A percentile compares a stretch with the other conserved stretches of the same genome.
These are phyloP conservation scores for Psephotus haematonotus DNA, from an alignment of 2,113 vertebrate genomes.

Conservation along the genomic window DNA sequence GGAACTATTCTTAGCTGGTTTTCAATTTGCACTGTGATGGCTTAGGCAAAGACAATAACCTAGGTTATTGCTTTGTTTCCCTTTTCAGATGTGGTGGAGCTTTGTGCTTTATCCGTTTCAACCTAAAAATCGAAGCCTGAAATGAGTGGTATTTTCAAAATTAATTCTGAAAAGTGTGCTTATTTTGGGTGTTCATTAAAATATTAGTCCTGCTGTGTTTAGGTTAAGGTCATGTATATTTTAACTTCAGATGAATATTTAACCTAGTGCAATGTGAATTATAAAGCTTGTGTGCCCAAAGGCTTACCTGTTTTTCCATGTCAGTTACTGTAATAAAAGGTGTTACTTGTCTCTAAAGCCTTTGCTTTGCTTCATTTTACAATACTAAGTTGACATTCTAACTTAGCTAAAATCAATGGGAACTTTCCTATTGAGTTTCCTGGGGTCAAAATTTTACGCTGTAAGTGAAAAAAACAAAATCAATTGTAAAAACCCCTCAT, in stretches of 20 bases:
- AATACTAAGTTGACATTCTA: not conserved
- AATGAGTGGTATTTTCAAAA: not conserved
- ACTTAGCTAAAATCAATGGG: not conserved
- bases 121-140: not conserved
- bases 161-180: not conserved
- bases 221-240: not conserved
- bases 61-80: not conserved
- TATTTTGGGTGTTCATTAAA: not conserved
- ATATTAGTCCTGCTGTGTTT: not conserved
- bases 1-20: not conserved
- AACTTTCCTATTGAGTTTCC: not conserved
- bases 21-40: not conserved
- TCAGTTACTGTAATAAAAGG: not conserved
- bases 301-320: not conserved
- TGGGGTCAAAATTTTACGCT: not conserved
- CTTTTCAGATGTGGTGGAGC: not conserved
- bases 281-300: not conserved
- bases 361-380: not conserved
- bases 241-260: not conserved
- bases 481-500: not conserved
- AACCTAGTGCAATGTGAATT: not conserved
- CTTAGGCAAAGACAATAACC: not conserved
- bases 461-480: not conserved
- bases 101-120: not conserved
- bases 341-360: not conserved